phyloP scores from a whole-genome alignment of 2,888 invertebrate species.

The Ephialtes manifestator region DNA sequence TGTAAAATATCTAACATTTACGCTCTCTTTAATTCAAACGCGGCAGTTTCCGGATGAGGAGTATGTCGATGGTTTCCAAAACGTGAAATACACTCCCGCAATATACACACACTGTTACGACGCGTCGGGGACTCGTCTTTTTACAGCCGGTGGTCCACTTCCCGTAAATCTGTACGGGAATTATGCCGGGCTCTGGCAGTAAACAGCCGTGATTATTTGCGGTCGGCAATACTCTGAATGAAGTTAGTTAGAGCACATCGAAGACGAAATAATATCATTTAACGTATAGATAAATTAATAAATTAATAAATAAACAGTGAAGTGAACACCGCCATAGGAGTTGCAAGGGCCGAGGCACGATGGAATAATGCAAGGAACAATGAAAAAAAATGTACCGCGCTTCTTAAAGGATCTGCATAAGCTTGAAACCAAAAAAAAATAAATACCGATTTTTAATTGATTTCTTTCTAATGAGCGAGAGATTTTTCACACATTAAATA shows the following conservation, averaged over 20 bases:
- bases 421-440: too few species aligned
- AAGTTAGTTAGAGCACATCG: conserved; percentile 51
- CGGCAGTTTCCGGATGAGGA: conserved; percentile 93
- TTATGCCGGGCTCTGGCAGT: conserved; percentile 98
- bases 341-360: neutral
- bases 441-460: too few species aligned
- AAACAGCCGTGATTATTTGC: conserved; percentile 74
- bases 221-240: conserved; percentile 30
- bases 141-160: conserved; percentile 98
- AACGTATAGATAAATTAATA: conserved; percentile 52
- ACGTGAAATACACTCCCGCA: conserved; percentile 95
- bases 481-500: too few species aligned
- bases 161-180: conserved; percentile 97
- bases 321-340: conserved; percentile 40
- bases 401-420: too few species aligned
- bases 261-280: conserved; percentile 52
- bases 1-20: neutral
- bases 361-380: neutral
- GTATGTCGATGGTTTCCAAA: conserved; percentile 93
- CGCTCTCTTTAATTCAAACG: conserved; percentile 38
- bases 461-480: too few species aligned
- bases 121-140: conserved; percentile 95
- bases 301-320: conserved; percentile 28
- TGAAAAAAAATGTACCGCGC: neutral
- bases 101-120: conserved; percentile 99